phyloP scores from a whole-genome alignment of 2,888 invertebrate genomes.

The Stenchaetothrips biformis region DNA sequence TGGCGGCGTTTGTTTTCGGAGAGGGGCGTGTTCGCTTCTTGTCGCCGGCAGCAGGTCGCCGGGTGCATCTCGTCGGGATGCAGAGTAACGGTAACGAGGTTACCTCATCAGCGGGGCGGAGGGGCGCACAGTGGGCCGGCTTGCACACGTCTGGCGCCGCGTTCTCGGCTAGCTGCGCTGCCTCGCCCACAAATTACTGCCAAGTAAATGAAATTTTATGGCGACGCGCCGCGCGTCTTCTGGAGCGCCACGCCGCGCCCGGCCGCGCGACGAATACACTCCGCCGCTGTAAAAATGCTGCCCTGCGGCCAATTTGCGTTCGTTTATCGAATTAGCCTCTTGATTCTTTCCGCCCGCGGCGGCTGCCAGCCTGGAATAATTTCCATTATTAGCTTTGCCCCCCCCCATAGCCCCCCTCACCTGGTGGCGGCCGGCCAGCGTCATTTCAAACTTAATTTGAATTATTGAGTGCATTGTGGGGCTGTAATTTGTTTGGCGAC shows the following conservation, averaged over 20 bases:
- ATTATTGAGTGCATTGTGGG: background rate
- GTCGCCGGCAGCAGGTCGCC: too few species aligned
- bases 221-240: background rate
- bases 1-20: too few species aligned
- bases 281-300: background rate
- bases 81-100: too few species aligned
- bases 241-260: background rate
- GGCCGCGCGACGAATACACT: background rate
- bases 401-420: background rate
- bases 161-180: background rate
- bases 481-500: too few species aligned
- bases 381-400: background rate
- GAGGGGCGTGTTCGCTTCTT: background rate
- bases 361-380: background rate
- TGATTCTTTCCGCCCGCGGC: too few species aligned
- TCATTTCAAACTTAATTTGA: background rate
- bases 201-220: constrained; percentile 9
- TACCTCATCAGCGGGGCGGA: background rate
- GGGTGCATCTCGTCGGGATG: too few species aligned
- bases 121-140: background rate
- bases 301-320: constrained; percentile 2
- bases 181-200: background rate
- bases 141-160: background rate
- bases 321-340: constrained; percentile 12
- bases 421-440: background rate